These are phyloP conservation scores for Xiphias gladius DNA, from an alignment of 2,113 vertebrate species.

Conservation along the genomic window DNA sequence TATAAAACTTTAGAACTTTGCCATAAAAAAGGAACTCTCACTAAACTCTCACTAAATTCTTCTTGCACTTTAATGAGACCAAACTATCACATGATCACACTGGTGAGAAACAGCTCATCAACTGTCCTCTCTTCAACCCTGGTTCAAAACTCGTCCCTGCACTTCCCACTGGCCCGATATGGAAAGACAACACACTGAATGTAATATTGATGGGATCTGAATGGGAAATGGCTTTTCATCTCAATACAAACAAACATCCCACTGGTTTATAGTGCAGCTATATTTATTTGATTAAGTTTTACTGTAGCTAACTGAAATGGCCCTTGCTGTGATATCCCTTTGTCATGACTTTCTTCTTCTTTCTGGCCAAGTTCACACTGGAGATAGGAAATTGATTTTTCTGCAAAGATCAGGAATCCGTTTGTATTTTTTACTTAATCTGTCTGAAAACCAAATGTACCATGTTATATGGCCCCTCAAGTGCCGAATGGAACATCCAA, in stretches of 20 bases:
- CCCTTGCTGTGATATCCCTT: constrained; percentile 19
- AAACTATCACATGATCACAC: constrained; percentile 6
- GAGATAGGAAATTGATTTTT: constrained; percentile 48
- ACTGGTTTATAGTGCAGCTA: constrained; percentile 31
- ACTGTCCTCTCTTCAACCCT: constrained; percentile 30
- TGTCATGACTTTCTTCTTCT: constrained; percentile 11
- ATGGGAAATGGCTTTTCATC: constrained; percentile 53
- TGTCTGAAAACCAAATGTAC: constrained; percentile 35
- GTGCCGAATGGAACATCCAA: constrained; percentile 27
- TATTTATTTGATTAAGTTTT: constrained; percentile 68
- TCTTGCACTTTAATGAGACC: background rate
- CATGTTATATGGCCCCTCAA: background rate
- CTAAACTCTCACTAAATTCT: background rate
- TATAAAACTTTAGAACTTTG: background rate
- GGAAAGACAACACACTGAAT: constrained; percentile 42
- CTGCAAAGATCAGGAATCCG: constrained; percentile 24
- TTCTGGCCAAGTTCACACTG: constrained; percentile 35
- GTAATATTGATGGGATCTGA: constrained; percentile 41
- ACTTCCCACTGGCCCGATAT: constrained; percentile 5
- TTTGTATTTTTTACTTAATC: constrained; percentile 49
- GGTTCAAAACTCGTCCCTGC: constrained; percentile 11
- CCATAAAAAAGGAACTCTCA: background rate
- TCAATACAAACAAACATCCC: constrained; percentile 65
- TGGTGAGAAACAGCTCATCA: constrained; percentile 15
- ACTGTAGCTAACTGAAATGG: constrained; percentile 34